phyloP scores from a whole-genome alignment of 2,113 vertebrate genomes.

The Rana temporaria region DNA sequence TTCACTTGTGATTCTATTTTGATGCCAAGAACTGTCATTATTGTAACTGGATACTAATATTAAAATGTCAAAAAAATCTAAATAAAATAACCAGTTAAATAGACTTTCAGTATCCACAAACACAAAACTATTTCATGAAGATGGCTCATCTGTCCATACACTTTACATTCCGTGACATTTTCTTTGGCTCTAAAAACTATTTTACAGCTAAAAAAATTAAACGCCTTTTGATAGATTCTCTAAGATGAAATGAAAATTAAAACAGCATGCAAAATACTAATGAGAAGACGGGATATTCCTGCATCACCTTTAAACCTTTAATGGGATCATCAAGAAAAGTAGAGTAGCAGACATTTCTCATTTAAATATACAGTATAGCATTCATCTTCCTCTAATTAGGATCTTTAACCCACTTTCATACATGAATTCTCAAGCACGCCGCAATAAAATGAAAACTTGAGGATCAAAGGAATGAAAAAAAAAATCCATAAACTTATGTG shows the following conservation, averaged over 20 bases:
- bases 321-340: conserved; percentile 47
- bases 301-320: conserved; percentile 43
- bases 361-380: conserved; percentile 30
- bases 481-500: not conserved
- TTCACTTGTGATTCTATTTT: too few relatives aligned
- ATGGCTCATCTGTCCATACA: not conserved
- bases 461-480: conserved; percentile 30
- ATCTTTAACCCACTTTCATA: conserved; percentile 41
- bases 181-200: not conserved
- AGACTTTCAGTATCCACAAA: too few relatives aligned
- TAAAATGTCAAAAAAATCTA: too few relatives aligned
- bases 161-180: not conserved
- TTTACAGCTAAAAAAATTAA: conserved; percentile 1
- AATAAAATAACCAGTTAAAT: too few relatives aligned
- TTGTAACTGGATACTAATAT: too few relatives aligned
- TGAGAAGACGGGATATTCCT: conserved; percentile 33
- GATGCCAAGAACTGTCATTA: too few relatives aligned
- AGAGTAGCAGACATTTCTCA: conserved; percentile 28
- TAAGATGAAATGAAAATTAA: conserved; percentile 47
- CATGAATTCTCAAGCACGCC: not conserved
- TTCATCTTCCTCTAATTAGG: conserved; percentile 41
- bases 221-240: conserved; percentile 16
- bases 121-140: too few relatives aligned
- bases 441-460: conserved; percentile 1
- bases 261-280: conserved; percentile 43